Percentiles rank a stretch among this genome's conserved stretches.
phyloP scores from a whole-genome alignment of 2,797 vertebrate species.

The Steatocranus sp. region DNA sequence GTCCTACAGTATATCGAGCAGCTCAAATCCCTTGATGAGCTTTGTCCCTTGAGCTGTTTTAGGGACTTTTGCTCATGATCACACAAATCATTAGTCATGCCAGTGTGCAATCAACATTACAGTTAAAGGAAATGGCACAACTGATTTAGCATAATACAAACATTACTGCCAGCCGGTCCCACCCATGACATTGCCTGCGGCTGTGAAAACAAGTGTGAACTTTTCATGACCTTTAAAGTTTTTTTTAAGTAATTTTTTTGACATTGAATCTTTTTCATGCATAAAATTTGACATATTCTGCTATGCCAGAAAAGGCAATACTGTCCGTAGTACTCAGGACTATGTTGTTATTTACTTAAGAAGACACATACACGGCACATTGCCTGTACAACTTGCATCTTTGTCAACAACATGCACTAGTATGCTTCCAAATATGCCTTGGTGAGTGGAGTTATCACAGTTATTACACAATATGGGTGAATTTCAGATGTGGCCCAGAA shows the following conservation, averaged over 20 bases:
- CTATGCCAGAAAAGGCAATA: neutral
- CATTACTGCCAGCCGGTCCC: neutral
- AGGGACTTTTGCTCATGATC: neutral
- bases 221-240: neutral
- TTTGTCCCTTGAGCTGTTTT: neutral
- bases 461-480: neutral
- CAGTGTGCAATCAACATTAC: neutral
- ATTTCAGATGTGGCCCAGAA: slow-evolving; percentile 26
- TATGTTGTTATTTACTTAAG: neutral
- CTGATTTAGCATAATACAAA: neutral
- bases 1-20: neutral
- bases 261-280: neutral
- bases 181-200: neutral
- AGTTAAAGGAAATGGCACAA: slow-evolving; percentile 34
- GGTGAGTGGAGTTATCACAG: slow-evolving; percentile 3
- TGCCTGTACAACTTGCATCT: neutral
- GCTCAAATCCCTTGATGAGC: neutral
- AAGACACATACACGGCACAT: neutral
- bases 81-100: slow-evolving; percentile 12
- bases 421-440: neutral
- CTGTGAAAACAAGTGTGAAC: neutral
- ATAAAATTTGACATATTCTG: neutral
- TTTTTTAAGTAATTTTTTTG: neutral
- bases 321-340: neutral
- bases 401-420: neutral